These are phyloP conservation scores for Melanotaenia boesemani DNA, from an alignment of 2,797 vertebrate genomes.

Conservation along the genomic window DNA sequence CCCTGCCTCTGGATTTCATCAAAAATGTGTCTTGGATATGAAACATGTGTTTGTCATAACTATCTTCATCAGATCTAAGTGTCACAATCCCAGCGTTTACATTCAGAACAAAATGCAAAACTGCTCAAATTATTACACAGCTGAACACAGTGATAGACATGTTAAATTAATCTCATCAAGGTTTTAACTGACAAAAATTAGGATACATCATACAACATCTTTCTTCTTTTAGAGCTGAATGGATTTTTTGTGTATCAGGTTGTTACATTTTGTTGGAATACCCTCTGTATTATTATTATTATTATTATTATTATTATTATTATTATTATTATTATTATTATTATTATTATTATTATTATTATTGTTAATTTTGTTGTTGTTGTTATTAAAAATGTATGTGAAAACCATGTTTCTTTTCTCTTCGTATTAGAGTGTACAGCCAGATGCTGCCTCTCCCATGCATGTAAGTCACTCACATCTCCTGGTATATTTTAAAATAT, in stretches of 20 bases:
- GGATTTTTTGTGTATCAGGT: background rate
- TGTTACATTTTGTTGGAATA: background rate
- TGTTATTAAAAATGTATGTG: background rate
- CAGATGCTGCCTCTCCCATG: constrained; percentile 94
- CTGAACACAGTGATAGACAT: background rate
- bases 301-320: background rate
- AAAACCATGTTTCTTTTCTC: constrained; percentile 2
- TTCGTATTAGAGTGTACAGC: constrained; percentile 88
- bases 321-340: too few species aligned
- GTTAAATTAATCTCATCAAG: background rate
- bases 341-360: too few species aligned
- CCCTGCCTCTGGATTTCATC: background rate
- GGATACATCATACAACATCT: background rate
- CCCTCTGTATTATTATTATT: background rate
- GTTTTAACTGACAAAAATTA: too few species aligned
- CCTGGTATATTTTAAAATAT: background rate
- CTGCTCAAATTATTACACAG: background rate
- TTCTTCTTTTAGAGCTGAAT: background rate
- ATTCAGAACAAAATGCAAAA: background rate
- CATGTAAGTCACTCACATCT: constrained; percentile 84
- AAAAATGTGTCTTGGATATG: background rate
- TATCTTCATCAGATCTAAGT: background rate
- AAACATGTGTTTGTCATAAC: background rate
- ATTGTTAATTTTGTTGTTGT: too few species aligned
- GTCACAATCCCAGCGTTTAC: background rate